Evolutionary conservation across 2,888 invertebrate species (phyloP), one percentile per base, ranked within the genome.

Genomic region (Cataglyphis cursor): DNA sequence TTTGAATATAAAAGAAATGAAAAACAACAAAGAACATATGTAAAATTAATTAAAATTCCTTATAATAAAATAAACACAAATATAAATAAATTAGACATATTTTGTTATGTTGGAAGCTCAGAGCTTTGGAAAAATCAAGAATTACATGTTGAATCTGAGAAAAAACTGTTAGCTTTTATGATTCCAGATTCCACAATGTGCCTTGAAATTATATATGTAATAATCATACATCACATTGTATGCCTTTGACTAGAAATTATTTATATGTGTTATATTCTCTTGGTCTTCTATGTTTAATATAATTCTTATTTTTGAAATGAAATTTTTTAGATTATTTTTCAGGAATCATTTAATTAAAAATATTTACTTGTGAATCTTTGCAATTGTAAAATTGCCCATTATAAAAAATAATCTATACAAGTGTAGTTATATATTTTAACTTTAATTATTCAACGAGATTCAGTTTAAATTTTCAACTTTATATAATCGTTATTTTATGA

Each of bases 1-100:
- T 73, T 78, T 80, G 74, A 80, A 80, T 80, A 73, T 59, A 73
- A 80, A 78, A 78, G 44, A 54, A 24, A 18, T 65, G 24, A 18
- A 66, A 68, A 57, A 24, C 74, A 41, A 64, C 9, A 18, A 1
- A 38, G 6, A 8, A 28, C 28, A 21, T 18, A 21, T 5, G 28
- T 18, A 51, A 41, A 12, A 38, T 65, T 4, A 12, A 18, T 5
- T 2, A 0, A 35, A 44, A 31, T 73, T 72, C 31, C 31, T 78
- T 48, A 31, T 21, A 70, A 4, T 18, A 12, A 57, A n/a, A 72
- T 18, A 65, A 64, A 75, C 68, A 38, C 18, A 15, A 54, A 70
- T 21, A 8, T 76, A 15, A 74, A 74, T 74, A 28, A 76, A 21
- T 51, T 70, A 62, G 62, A 73, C 10, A 8, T 15, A 2, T 35